Base-by-base conservation (phyloP, 2,888 invertebrate genomes). In the Sinohyriopsis cumingii region DNA sequence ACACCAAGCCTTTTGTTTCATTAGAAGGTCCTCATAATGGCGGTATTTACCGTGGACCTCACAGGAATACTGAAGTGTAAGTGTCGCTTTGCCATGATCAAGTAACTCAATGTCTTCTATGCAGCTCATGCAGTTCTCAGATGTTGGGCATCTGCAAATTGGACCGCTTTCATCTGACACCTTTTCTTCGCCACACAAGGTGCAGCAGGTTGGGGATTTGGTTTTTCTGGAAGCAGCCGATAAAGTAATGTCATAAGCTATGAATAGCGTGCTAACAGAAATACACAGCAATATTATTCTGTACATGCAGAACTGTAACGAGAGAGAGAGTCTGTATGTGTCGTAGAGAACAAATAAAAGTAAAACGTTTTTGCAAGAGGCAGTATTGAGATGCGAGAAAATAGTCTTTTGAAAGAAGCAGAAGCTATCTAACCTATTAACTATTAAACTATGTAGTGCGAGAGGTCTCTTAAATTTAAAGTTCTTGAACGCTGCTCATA, bases 1-100 rank as follows among this genome's bases (percentile, higher is more conserved):
- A 62, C 84, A 85, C 88, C 87, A 88, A 54, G 82, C 83, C 79
- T 87, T 88, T 71, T 82, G 78, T 45, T 70, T 70, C 65, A 84
- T 73, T 45, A 87, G 68, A 3, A 75, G 71, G 65, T 84, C 82
- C 67, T 84, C 84, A 67, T 85, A 84, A 12, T 75, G 76, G 22
- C 84, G 71, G 72, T 79, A 85, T 15, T 72, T 63, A 20, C 78
- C 78, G 66, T 85, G 85, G 6, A 70, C 59, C 12, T 55, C n/a
- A 68, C 85, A 85, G 4, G 63, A 75, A 65, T 78, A 84, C 18
- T 69, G 66, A 5, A 72, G 24, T 20, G 59, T 66, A 53, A 69
- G 69, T 12, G 33, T 63, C 24, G 62, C 63, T 3, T 55, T 68
- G 5, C 55, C 54, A n/a, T 25, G 24, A 56, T 54, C 55, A n/a